A percentile compares a stretch with the other conserved stretches of the same genome.
Conservation (phyloP, 2,888 invertebrate species). For the Tortrix viridana region DNA sequence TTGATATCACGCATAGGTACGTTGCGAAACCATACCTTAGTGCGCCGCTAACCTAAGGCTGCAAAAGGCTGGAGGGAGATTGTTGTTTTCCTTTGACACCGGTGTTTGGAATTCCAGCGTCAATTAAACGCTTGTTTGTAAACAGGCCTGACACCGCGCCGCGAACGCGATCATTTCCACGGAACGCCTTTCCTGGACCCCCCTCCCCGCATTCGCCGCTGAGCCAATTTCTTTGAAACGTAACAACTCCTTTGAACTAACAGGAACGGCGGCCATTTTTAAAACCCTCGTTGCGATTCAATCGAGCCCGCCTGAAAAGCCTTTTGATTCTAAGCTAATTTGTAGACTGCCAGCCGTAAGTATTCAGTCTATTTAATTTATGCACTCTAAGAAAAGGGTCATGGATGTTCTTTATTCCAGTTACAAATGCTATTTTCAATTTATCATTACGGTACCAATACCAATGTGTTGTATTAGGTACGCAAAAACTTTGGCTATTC, state of each 20-base stretch:
- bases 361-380: slow-evolving; percentile 19
- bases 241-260: slow-evolving; percentile 54
- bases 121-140: slow-evolving; percentile 78
- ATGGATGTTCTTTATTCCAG: no score
- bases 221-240: slow-evolving; percentile 54
- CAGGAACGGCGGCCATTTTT: slow-evolving; percentile 44
- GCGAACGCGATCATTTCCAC: slow-evolving; percentile 64
- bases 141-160: slow-evolving; percentile 64
- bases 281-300: slow-evolving; percentile 47
- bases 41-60: slow-evolving; percentile 42
- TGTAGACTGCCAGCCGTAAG: slow-evolving; percentile 22
- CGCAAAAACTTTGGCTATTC: slow-evolving; percentile 1
- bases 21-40: slow-evolving; percentile 45
- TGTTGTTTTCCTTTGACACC: slow-evolving; percentile 67
- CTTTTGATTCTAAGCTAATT: slow-evolving; percentile 39
- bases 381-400: not conserved
- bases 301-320: slow-evolving; percentile 44
- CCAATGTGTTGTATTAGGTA: slow-evolving; percentile 12
- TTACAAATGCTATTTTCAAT: not conserved
- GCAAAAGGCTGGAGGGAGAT: slow-evolving; percentile 52
- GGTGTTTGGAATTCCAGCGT: slow-evolving; percentile 75
- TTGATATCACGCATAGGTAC: slow-evolving; percentile 21
- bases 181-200: slow-evolving; percentile 61
- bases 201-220: slow-evolving; percentile 41
- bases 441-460: slow-evolving; percentile 3